A percentile compares a stretch with the other conserved stretches of the same genome.
Conservation (phyloP, 2,113 vertebrate genomes). For the Tragulus kanchil region DNA sequence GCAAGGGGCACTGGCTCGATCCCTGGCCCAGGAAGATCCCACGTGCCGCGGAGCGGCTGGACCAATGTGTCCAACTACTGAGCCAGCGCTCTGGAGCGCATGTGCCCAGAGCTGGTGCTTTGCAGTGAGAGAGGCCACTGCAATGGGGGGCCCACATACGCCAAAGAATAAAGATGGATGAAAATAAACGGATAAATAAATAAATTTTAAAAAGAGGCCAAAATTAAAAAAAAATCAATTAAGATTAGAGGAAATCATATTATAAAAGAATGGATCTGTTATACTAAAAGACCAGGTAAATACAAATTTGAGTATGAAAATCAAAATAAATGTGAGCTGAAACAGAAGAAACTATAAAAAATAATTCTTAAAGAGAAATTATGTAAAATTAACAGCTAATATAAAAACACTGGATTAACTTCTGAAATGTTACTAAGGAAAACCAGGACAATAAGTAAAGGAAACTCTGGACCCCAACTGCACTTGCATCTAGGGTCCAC, state of each 20-base stretch:
- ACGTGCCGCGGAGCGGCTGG: too few species aligned
- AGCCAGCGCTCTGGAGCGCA: too few species aligned
- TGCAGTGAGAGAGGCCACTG: too few species aligned
- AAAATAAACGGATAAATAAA: too few species aligned
- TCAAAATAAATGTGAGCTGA: neutral
- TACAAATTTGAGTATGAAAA: neutral
- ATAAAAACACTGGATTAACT: neutral
- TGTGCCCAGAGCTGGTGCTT: too few species aligned
- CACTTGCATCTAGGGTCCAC: neutral
- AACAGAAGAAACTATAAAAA: neutral
- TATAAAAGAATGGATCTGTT: neutral
- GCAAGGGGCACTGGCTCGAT: too few species aligned
- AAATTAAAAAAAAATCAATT: neutral
- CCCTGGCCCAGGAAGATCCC: too few species aligned
- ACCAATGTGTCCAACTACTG: too few species aligned
- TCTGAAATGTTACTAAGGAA: conserved; percentile 11
- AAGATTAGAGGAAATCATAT: neutral
- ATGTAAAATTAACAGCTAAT: neutral
- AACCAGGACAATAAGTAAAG: neutral
- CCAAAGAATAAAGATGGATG: too few species aligned
- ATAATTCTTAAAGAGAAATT: neutral
- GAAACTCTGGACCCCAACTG: neutral
- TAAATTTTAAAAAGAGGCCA: neutral
- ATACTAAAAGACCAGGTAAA: neutral
- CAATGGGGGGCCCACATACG: too few species aligned